Evolutionary conservation across 2,113 vertebrate species (phyloP), one percentile per base, ranked within the genome.

Genomic region (Amphiprion ocellaris): DNA sequence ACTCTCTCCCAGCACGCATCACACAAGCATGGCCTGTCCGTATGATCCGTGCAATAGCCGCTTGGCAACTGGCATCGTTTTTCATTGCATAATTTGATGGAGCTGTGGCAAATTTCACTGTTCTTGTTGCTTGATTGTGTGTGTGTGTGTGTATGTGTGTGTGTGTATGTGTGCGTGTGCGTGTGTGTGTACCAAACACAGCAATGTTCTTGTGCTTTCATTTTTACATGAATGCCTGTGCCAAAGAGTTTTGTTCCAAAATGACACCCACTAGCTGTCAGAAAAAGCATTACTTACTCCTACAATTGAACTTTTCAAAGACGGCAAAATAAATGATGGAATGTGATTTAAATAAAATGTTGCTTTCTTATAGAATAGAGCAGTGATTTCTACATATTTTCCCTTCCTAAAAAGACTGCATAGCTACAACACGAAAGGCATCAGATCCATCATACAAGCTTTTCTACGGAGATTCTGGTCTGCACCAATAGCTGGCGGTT

Each of bases 31-130:
- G 47, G 79, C 81, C 87, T 74, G 86, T 74, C 81, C 59, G 79
- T 77, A 82, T 86, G 87, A 87, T 92, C 88, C 55, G 60, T 77
- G 87, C 82, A 79, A 83, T 81, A 87, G 87, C 84, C 58, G 66
- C 87, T 89, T 89, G 86, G 84, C 81, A 87, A 88, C 81, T 56
- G 47, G 44, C 72, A 21, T 52, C 37, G 1, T 81, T 81, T 78
- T 69, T 84, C 74, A 69, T 84, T 85, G 84, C 83, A 83, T 88
- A 89, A 89, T 89, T 75, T 74, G 77, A 87, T 39, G 46, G 74
- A 79, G 62, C 85, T 54, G 61, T 74, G 75, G 83, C 71, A 87
- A 82, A 85, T 83, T 33, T 56, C 46, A 53, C 55, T 44, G 33
- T 75, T 56, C 65, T 84, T 77, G 70, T 79, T 69, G 59, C 70